phyloP scores from a whole-genome alignment of 2,888 invertebrate species.

The Rhingia rostrata region DNA sequence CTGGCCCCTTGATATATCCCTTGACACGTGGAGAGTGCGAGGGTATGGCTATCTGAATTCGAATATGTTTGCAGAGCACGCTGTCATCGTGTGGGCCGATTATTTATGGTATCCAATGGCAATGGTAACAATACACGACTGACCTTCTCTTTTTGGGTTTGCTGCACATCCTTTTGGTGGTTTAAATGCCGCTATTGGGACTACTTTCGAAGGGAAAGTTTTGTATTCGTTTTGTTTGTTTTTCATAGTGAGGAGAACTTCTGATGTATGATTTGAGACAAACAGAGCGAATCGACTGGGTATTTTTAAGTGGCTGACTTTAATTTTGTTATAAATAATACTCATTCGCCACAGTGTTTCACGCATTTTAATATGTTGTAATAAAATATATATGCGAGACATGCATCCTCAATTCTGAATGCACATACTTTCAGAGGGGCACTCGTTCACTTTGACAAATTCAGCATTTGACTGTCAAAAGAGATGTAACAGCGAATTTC shows the following conservation, averaged over 20 bases:
- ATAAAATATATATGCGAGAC: too few species aligned
- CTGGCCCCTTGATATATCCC: constrained; percentile 39
- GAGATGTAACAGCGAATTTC: too few species aligned
- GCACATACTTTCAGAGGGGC: too few species aligned
- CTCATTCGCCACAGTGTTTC: too few species aligned
- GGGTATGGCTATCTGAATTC: background rate
- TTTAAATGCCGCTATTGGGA: constrained; percentile 32
- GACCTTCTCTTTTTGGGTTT: constrained; percentile 61
- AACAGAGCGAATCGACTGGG: constrained; percentile 70
- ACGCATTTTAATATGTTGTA: too few species aligned
- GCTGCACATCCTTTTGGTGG: constrained; percentile 63
- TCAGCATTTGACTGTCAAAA: too few species aligned
- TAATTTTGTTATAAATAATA: background rate
- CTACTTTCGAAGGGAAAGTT: constrained; percentile 73
- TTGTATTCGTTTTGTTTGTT: constrained; percentile 51
- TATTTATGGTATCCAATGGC: constrained; percentile 57
- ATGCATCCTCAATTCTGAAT: too few species aligned
- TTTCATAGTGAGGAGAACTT: constrained; percentile 34
- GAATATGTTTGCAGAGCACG: constrained; percentile 17
- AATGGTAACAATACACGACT: constrained; percentile 56
- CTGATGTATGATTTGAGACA: constrained; percentile 59
- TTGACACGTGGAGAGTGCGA: constrained; percentile 20
- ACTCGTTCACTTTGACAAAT: too few species aligned
- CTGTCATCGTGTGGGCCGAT: constrained; percentile 61
- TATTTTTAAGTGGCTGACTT: constrained; percentile 28